These are phyloP conservation scores for Rhodinocichla rosea DNA, from an alignment of 2,113 vertebrate species.

Conservation along the genomic window DNA sequence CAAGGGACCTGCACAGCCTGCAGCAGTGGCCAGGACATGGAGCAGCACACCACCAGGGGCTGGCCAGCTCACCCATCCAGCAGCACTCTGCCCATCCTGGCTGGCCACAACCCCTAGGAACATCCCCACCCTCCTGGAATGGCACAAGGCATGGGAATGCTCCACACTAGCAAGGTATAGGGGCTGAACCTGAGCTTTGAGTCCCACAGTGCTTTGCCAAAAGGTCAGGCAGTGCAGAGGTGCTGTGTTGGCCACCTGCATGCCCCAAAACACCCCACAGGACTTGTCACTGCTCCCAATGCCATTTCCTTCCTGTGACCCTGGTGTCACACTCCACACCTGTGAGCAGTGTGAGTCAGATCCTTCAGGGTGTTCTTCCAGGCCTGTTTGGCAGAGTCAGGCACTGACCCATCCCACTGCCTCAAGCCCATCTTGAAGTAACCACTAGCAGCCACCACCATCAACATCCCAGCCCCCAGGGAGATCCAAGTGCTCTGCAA, in stretches of 20 bases:
- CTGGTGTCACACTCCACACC: neutral
- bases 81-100: neutral
- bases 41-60: neutral
- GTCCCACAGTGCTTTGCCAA: neutral
- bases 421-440: neutral
- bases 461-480: neutral
- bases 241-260: neutral
- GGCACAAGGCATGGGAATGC: neutral
- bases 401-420: neutral
- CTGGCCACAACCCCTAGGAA: neutral
- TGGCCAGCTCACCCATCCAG: neutral
- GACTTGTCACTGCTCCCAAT: neutral
- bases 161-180: neutral
- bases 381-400: neutral
- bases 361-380: neutral
- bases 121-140: neutral
- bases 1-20: accelerated
- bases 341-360: accelerated
- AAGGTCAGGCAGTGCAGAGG: neutral
- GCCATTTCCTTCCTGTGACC: neutral
- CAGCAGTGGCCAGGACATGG: neutral
- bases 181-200: neutral
- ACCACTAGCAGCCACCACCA: neutral
- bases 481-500: accelerated
- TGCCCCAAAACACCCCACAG: neutral